These are phyloP conservation scores for Poecilobothrus nobilitatus DNA, from an alignment of 2,888 invertebrate species.

Conservation along the genomic window DNA sequence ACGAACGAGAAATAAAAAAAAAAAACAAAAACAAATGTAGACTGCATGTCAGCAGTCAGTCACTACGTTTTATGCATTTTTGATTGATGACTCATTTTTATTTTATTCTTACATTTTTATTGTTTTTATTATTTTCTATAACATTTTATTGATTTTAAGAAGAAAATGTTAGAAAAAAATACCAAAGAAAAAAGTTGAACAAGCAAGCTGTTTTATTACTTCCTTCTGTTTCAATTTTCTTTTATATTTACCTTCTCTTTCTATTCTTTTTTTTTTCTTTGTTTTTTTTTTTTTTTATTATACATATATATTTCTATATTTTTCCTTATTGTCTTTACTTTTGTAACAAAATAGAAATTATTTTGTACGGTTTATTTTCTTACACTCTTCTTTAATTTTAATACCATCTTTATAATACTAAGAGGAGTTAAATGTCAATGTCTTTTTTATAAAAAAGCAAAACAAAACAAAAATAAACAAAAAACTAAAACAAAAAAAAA, in stretches of 20 bases:
- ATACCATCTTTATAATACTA: background rate
- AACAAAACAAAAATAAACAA: no score
- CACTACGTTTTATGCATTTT: background rate
- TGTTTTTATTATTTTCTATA: background rate
- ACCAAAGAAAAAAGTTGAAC: background rate
- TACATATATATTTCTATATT: no score
- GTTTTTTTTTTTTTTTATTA: background rate
- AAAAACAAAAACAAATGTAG: no score
- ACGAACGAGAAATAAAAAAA: no score
- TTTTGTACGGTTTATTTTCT: no score
- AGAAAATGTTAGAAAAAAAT: background rate
- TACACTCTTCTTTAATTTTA: no score
- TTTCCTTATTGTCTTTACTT: no score
- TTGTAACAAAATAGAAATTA: no score
- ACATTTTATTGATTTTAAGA: background rate
- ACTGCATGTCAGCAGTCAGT: no score
- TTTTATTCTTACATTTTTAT: no score
- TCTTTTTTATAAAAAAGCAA: background rate
- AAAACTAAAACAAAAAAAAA: no score
- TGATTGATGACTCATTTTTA: background rate
- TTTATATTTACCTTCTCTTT: background rate
- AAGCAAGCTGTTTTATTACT: slow-evolving; percentile 1
- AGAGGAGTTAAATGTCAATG: background rate
- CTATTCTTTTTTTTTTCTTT: background rate
- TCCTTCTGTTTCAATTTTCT: background rate